Evolutionary conservation across 2,797 vertebrate genomes (phyloP).

Genomic region (Hydrolagus colliei): DNA sequence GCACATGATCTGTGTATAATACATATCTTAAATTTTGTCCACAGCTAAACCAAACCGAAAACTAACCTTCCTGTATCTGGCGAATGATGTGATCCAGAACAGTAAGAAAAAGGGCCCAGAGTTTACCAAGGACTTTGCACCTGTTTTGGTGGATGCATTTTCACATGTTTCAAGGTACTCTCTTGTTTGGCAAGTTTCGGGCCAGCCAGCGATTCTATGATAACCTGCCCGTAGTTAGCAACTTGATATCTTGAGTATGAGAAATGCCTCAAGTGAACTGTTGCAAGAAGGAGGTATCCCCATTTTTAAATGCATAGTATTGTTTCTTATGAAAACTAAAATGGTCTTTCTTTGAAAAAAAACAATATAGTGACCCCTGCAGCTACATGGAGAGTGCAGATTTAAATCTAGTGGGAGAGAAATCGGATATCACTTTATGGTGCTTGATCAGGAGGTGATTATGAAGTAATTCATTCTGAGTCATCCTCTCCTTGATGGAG

Average conservation of each 20-base stretch:
- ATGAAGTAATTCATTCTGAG: no score
- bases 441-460: no score
- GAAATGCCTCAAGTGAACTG: not conserved
- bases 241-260: not conserved
- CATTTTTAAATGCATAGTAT: not conserved
- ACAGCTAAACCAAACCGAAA: constrained; percentile 88
- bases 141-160: constrained; percentile 90
- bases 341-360: not conserved
- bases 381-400: no score
- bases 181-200: constrained; percentile 7
- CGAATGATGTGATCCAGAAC: constrained; percentile 98
- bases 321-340: not conserved
- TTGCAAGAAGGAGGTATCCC: not conserved
- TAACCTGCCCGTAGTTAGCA: not conserved
- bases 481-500: no score
- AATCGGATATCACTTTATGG: no score
- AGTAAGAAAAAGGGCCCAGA: constrained; percentile 98
- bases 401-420: no score
- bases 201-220: not conserved
- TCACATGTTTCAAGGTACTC: constrained; percentile 89
- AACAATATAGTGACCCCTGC: not conserved
- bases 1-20: no score
- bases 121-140: constrained; percentile 95
- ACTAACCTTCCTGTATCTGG: constrained; percentile 93
- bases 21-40: constrained; percentile 34